Base-by-base conservation (phyloP, 2,888 invertebrate species). In the Spodoptera picta region DNA sequence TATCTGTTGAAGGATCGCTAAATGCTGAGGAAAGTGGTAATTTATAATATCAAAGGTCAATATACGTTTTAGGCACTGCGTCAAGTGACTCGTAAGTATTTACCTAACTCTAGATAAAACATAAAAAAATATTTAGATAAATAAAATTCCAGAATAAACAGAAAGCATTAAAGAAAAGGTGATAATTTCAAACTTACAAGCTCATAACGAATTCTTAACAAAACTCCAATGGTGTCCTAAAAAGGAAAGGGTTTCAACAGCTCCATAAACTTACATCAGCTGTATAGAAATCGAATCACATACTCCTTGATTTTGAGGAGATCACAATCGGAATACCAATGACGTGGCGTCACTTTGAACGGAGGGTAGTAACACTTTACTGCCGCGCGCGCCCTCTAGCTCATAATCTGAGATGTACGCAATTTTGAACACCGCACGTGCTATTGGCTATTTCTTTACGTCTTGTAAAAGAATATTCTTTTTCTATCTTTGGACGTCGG, bases 211-310 rank as follows among this genome's bases (percentile, higher is more conserved):
- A 36, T 36, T 36, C 36, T 36, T 36, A 36, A 36, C 36, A 36
- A 36, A 36, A 36, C 2, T 9, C 36, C 6, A 36, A 36, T 36
- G 9, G 36, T 36, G 36, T 36, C 6, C 4, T 7, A 48, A 47
- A 4, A 47, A 27, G 14, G 50, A 49, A 57, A 44, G 14, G 69
- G 78, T 81, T 55, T 51, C 55, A 82, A 55, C 88, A 84, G 53
- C 91, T 87, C 90, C 48, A 64, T 79, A 83, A 45, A 79, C 56
- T 83, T 88, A 79, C 74, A 57, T 58, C 51, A 68, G 80, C 83
- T 81, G 88, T 90, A 89, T 89, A 92, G 92, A 91, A 93, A 94
- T 94, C 94, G 93, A 94, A 94, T 94, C 94, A 93, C 93, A 94
- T 92, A 93, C 93, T 91, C 92, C 93, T 94, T 94, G 94, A 94